Evolutionary conservation across 2,888 invertebrate species (phyloP), one percentile per base, ranked within the genome.

Genomic region (Auanema sp.): DNA sequence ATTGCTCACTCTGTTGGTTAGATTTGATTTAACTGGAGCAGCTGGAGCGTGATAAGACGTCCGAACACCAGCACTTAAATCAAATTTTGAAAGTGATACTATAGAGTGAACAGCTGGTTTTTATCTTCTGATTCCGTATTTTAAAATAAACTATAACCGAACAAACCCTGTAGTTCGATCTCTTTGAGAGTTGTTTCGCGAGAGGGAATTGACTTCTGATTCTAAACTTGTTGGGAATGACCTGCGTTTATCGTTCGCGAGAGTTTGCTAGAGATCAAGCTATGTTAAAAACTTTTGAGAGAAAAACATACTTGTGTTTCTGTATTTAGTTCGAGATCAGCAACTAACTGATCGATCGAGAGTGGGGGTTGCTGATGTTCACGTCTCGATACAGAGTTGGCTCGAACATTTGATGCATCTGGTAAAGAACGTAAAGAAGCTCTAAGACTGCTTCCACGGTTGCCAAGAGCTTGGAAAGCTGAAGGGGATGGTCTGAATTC

Each of bases 301-400:
- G 14, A 10, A 5, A 8, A 5, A 5, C 44, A 49, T 58, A 76
- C 72, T 53, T 65, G 67, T 3, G 33, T 33, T 57, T 80, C 78
- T 1, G 78, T 79, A 64, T 81, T 81, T 54, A 82, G 59, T 49
- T 82, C 82, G 53, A 82, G 54, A 55, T 82, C 82, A 1, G 82
- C 82, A 1, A 81, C 79, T 25, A 82, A 61, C n/a, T 75, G 74
- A 68, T 82, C 79, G 23, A 82, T 80, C 6, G 81, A 77, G 58
- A 76, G 64, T 1, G 66, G 69, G 6, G 79, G 79, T 62, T 54
- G 23, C 16, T 21, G 23, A 4, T 52, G 33, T 8, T 33, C 33
- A 8, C 33, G 33, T 33, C 33, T 33, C 33, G 33, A 33, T 5
- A 33, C 33, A 33, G 33, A 33, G 33, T 33, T 33, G 8, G 33